phyloP scores from a whole-genome alignment of 2,113 vertebrate species.

The Falco punctatus region DNA sequence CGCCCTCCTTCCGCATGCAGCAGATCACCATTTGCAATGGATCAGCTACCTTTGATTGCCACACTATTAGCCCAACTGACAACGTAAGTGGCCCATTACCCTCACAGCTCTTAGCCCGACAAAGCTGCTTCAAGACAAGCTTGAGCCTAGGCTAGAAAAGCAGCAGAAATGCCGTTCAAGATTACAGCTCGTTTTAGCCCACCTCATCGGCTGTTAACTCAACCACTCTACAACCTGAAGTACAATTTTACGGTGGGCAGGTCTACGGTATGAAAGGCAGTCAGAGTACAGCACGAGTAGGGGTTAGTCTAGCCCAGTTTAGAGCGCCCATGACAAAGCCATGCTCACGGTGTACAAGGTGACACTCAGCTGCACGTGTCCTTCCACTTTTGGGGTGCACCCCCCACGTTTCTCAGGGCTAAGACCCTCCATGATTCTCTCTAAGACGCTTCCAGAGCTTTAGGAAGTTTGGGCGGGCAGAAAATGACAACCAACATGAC shows the following conservation, averaged over 20 bases:
- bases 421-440: not conserved
- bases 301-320: not conserved
- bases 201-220: not conserved
- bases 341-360: not conserved
- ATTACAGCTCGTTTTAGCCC: not conserved
- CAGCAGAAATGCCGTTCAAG: not conserved
- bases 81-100: not conserved
- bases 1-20: no score
- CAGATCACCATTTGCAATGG: not conserved
- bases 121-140: not conserved
- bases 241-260: fast-evolving
- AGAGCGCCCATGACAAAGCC: not conserved
- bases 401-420: not conserved
- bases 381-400: fast-evolving
- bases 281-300: fast-evolving
- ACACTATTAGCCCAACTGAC: not conserved
- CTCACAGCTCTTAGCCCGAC: not conserved
- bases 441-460: not conserved
- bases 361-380: no score
- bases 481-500: not conserved
- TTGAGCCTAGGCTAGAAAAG: not conserved
- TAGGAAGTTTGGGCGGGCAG: not conserved
- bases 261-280: fast-evolving
- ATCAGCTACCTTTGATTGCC: not conserved
- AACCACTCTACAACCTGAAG: not conserved